A percentile compares a stretch with the other conserved stretches of the same genome.
These are phyloP conservation scores for Callorhinus ursinus DNA, from an alignment of 2,113 vertebrate genomes.

Conservation along the genomic window DNA sequence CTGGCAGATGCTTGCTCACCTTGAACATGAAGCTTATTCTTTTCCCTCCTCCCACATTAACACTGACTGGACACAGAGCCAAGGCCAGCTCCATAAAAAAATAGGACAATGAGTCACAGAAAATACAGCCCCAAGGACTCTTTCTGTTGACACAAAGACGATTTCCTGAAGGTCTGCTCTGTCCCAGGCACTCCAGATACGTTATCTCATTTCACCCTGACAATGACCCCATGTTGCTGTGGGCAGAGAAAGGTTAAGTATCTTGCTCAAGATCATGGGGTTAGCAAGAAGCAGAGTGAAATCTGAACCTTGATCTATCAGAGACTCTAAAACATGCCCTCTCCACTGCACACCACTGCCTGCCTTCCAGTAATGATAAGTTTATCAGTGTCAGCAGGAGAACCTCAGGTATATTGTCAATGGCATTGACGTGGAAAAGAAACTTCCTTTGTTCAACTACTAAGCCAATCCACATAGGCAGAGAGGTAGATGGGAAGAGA, in stretches of 20 bases:
- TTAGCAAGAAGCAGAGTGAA: not conserved
- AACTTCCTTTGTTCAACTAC: not conserved
- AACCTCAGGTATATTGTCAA: not conserved
- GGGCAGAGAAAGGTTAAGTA: not conserved
- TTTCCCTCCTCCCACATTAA: not conserved
- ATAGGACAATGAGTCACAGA: not conserved
- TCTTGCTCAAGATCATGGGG: not conserved
- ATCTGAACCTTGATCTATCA: not conserved
- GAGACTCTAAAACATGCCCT: not conserved
- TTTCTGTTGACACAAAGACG: not conserved
- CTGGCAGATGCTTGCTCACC: not conserved
- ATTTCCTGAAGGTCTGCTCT: not conserved
- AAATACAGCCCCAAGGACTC: not conserved
- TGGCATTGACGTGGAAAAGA: not conserved
- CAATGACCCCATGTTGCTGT: not conserved
- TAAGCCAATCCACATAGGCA: not conserved
- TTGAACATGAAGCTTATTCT: not conserved
- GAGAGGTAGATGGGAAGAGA: not conserved
- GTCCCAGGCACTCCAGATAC: not conserved
- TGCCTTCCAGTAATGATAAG: fast-evolving
- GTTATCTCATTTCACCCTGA: not conserved
- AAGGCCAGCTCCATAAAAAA: not conserved
- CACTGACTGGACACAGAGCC: not conserved
- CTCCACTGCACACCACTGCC: not conserved
- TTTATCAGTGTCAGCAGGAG: not conserved